Conservation (phyloP, 1,140 invertebrate species). For the Drosophila eugracilis region DNA sequence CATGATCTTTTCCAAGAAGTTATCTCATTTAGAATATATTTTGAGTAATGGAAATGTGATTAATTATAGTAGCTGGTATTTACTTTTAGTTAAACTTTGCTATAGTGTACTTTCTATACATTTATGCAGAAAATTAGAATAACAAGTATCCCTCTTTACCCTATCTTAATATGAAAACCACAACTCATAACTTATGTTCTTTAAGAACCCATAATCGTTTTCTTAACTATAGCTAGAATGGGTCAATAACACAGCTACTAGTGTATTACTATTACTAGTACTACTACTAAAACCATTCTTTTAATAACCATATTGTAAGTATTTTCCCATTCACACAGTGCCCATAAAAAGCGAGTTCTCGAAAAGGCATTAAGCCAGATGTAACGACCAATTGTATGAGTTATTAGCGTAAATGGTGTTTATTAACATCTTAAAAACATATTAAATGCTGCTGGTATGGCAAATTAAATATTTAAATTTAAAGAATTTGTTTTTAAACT, state of each 20-base stretch:
- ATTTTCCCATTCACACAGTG: constrained; percentile 6
- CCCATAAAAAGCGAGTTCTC: constrained; percentile 8
- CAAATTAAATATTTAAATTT: background rate
- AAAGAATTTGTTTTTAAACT: background rate
- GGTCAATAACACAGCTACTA: background rate
- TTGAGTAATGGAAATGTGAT: background rate
- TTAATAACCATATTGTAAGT: background rate
- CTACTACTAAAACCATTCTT: background rate
- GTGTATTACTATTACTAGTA: no score
- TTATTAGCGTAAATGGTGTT: constrained; percentile 6
- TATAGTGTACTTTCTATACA: no score
- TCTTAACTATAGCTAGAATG: background rate
- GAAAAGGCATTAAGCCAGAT: background rate
- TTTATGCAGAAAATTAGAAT: no score
- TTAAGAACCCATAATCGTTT: no score
- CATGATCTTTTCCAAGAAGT: constrained; percentile 32
- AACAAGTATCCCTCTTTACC: no score
- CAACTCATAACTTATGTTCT: no score
- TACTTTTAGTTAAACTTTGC: no score
- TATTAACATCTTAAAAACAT: background rate
- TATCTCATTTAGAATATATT: constrained; percentile 33
- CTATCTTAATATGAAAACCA: no score
- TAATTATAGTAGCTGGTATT: background rate
- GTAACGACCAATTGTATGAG: constrained; percentile 3
- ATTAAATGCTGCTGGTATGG: background rate